Conservation (phyloP, 2,113 vertebrate genomes). For the Mus spicilegus region DNA sequence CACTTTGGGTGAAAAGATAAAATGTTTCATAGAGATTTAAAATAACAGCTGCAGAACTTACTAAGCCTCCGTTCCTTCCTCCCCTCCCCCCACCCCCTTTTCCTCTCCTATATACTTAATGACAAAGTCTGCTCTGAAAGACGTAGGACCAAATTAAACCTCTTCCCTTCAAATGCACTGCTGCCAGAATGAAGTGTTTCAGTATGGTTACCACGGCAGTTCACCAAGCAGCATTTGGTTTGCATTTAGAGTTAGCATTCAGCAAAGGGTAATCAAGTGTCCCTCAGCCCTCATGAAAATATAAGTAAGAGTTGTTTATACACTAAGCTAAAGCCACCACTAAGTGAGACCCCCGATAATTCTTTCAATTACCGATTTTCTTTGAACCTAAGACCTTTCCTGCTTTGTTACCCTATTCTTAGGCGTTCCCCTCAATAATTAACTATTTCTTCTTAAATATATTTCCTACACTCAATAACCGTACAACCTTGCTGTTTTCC, state of each 20-base stretch:
- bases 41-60: not conserved
- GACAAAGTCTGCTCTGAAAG: conserved; percentile 28
- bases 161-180: conserved; percentile 50
- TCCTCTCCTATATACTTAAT: conserved; percentile 1
- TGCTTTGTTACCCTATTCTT: conserved; percentile 22
- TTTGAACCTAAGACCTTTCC: conserved; percentile 25
- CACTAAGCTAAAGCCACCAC: conserved; percentile 52
- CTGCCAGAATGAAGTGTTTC: conserved; percentile 32
- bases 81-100: not conserved
- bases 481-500: not conserved
- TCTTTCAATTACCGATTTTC: conserved; percentile 7
- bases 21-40: conserved; percentile 39
- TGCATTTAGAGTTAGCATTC: conserved; percentile 32
- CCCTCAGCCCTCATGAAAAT: not conserved
- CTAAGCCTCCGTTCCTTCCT: no score
- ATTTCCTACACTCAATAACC: not conserved
- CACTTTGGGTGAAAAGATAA: conserved; percentile 61
- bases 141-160: conserved; percentile 14
- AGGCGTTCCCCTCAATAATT: not conserved
- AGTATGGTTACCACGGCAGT: not conserved
- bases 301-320: conserved; percentile 49
- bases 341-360: conserved; percentile 1
- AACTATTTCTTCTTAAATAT: conserved; percentile 25
- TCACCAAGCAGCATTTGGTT: conserved; percentile 31
- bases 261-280: conserved; percentile 39